These are phyloP conservation scores for Marisa cornuarietis DNA, from an alignment of 1,140 invertebrate genomes.

Conservation along the genomic window DNA sequence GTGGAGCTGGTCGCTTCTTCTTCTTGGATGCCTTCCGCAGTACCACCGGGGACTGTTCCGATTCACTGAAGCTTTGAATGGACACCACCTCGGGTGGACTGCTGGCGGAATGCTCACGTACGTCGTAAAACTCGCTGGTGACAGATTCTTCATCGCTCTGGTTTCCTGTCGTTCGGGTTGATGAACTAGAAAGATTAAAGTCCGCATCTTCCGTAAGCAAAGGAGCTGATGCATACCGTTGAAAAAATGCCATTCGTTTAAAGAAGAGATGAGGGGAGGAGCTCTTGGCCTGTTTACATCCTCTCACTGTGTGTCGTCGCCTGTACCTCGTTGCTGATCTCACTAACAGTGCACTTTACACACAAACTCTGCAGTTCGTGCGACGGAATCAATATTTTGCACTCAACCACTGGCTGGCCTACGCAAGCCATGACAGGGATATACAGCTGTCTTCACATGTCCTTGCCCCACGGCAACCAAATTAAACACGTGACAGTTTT, in stretches of 20 bases:
- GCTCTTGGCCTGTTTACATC: too few species aligned
- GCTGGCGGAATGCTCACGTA: background rate
- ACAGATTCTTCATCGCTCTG: slow-evolving; percentile 18
- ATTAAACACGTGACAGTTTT: too few species aligned
- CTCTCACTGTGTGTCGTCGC: too few species aligned
- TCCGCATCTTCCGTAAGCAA: background rate
- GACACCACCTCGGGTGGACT: background rate
- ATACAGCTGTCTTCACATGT: too few species aligned
- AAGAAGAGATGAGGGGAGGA: background rate
- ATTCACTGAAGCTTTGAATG: slow-evolving; percentile 8
- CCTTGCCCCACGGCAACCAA: too few species aligned
- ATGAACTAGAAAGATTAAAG: background rate
- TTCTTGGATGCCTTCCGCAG: background rate
- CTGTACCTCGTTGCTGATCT: too few species aligned
- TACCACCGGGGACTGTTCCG: slow-evolving; percentile 9
- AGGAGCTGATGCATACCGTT: slow-evolving; percentile 10
- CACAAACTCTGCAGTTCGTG: too few species aligned
- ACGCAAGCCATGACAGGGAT: too few species aligned
- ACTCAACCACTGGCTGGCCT: too few species aligned
- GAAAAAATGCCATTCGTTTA: slow-evolving; percentile 13
- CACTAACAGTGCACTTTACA: too few species aligned
- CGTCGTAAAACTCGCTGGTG: slow-evolving; percentile 8
- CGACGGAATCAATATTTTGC: too few species aligned
- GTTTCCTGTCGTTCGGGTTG: background rate
- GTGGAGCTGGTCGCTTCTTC: slow-evolving; percentile 8